Evolutionary conservation across 2,888 invertebrate species (phyloP).

Genomic region (Stegophylla sp.): DNA sequence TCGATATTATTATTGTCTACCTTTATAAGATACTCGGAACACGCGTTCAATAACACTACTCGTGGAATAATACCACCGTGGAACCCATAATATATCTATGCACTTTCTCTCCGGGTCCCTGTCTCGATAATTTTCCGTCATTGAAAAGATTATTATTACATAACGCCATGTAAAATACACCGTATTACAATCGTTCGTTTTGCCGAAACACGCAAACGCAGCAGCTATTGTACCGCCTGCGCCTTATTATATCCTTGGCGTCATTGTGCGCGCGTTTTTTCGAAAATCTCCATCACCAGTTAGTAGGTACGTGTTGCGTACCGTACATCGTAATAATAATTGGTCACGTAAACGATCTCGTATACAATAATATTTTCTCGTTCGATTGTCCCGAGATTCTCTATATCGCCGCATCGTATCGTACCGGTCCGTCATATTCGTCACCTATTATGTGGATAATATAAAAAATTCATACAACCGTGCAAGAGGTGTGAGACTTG

Average conservation of each 20-base stretch:
- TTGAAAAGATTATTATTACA: conserved; percentile 9
- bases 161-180: not conserved
- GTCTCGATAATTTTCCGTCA: not conserved
- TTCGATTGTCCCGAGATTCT: not conserved
- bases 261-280: conserved; percentile 11
- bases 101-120: conserved; percentile 31
- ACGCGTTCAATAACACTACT: conserved; percentile 19
- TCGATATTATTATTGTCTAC: conserved; percentile 13
- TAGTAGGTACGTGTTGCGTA: not conserved
- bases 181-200: not conserved
- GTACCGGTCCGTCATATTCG: not conserved
- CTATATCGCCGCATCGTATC: not conserved
- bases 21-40: not conserved
- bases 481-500: no score
- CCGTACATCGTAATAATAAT: not conserved
- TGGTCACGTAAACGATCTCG: conserved; percentile 17
- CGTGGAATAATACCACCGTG: not conserved
- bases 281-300: not conserved
- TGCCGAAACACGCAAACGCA: not conserved
- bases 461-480: no score
- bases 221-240: not conserved
- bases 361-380: not conserved
- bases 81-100: not conserved
- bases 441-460: no score
- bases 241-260: not conserved